Evolutionary conservation across 2,888 invertebrate genomes (phyloP), one percentile per base, ranked within the genome.

Genomic region (Tethea ocularis): DNA sequence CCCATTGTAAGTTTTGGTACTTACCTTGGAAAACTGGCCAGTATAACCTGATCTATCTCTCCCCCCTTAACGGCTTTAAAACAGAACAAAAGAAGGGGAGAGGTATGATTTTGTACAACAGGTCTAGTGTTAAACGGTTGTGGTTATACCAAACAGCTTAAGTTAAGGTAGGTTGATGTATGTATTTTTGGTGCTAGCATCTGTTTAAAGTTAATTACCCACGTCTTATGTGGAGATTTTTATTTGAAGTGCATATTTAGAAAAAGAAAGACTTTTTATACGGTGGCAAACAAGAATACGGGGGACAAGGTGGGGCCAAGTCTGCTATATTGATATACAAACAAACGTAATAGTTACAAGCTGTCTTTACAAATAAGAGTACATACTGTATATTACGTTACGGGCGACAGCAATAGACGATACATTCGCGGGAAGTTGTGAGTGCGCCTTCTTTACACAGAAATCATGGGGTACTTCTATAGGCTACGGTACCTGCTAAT

Each of bases 181-280:
- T 66, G 61, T 67, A 68, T 72, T 75, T 74, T 71, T 60, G 60
- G 66, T 62, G 60, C 66, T 5, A 29, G 3, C 62, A 67, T 71
- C 63, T 69, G 66, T 67, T 75, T 69, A 63, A 64, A 69, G 67
- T 66, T 75, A 75, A 75, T 75, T 74, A 71, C 64, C 66, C n/a
- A n/a, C n/a, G n/a, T 61, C 59, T 62, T 57, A 71, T 65, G 69
- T 66, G 70, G 70, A 63, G 61, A 66, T 71, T 71, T 69, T 68
- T 24, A 52, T 15, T 5, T 26, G 8, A 20, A 17, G 6, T 52
- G 15, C 8, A 8, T n/a, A 29, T 29, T 26, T 52, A n/a, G n/a
- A n/a, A n/a, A n/a, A n/a, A n/a, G n/a, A n/a, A n/a, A n/a, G n/a
- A n/a, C n/a, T n/a, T n/a, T n/a, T n/a, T n/a, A n/a, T n/a, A n/a